These are phyloP conservation scores for Aulostomus chinensis DNA, from an alignment of 2,797 vertebrate genomes.

Conservation along the genomic window DNA sequence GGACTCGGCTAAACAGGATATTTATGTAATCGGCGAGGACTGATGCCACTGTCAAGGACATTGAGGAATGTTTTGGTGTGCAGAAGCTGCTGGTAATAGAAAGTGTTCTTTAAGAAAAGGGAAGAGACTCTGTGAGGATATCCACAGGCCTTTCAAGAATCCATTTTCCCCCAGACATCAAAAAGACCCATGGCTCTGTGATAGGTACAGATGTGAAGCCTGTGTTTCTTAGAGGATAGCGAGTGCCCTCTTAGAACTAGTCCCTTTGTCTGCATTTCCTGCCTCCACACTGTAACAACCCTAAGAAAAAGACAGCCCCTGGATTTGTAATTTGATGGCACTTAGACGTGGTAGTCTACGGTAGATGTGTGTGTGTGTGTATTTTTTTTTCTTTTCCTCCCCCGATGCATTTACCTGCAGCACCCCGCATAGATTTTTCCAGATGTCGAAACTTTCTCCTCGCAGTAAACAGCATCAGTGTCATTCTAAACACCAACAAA, in stretches of 20 bases:
- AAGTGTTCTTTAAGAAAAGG: slow-evolving; percentile 32
- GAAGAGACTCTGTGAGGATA: slow-evolving; percentile 46
- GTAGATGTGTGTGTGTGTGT: too few species aligned
- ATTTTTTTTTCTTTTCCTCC: slow-evolving; percentile 59
- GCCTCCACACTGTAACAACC: slow-evolving; percentile 64
- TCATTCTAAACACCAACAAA: slow-evolving; percentile 52
- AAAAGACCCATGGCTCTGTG: slow-evolving; percentile 53
- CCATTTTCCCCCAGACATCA: slow-evolving; percentile 58
- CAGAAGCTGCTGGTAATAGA: slow-evolving; percentile 35
- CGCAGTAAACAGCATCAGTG: slow-evolving; percentile 59
- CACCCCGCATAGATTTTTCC: slow-evolving; percentile 42
- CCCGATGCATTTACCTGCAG: slow-evolving; percentile 51
- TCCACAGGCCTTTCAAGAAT: slow-evolving; percentile 55
- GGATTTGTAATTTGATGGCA: slow-evolving; percentile 66
- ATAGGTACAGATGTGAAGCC: slow-evolving; percentile 51
- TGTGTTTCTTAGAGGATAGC: slow-evolving; percentile 45
- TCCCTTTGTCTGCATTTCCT: slow-evolving; percentile 67
- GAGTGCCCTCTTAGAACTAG: slow-evolving; percentile 55
- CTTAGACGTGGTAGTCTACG: slow-evolving; percentile 38
- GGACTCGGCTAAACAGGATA: slow-evolving; percentile 35
- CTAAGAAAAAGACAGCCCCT: slow-evolving; percentile 57
- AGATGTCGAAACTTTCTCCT: slow-evolving; percentile 55
- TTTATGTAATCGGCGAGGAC: slow-evolving; percentile 50
- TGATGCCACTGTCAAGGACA: slow-evolving; percentile 41
- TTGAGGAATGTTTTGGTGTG: slow-evolving; percentile 61